A percentile compares a stretch with the other conserved stretches of the same genome.
Conservation (phyloP, 2,797 vertebrate genomes). For the Picus viridis region DNA sequence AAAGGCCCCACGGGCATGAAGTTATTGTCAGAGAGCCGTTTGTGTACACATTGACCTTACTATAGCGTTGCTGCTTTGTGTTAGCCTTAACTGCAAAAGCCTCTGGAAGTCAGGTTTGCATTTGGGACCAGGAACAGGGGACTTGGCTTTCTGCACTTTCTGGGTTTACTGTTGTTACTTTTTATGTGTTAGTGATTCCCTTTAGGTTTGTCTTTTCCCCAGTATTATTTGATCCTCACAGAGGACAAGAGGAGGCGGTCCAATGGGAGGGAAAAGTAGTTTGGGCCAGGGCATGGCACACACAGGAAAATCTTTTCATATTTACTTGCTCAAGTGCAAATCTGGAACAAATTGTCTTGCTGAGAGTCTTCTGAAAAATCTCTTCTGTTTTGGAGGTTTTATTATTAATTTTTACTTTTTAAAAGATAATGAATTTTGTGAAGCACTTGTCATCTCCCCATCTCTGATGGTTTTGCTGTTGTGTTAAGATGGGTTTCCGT, state of each 20-base stretch:
- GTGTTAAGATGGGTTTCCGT: background rate
- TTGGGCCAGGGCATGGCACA: background rate
- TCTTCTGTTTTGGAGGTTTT: background rate
- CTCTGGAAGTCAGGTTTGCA: conserved; percentile 9
- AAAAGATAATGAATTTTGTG: conserved; percentile 54
- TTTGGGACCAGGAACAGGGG: background rate
- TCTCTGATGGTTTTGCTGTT: background rate
- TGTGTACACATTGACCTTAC: background rate
- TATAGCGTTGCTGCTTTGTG: background rate
- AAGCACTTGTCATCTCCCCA: conserved; percentile 11
- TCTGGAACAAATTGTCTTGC: conserved; percentile 67
- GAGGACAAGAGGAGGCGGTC: conserved; percentile 62
- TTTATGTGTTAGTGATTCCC: conserved; percentile 78
- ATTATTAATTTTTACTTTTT: background rate
- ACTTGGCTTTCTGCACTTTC: conserved; percentile 21
- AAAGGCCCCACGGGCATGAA: background rate
- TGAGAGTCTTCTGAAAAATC: conserved; percentile 75
- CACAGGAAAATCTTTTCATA: conserved; percentile 76
- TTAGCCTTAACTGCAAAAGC: background rate
- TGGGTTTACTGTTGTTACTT: conserved; percentile 1
- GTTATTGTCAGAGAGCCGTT: background rate
- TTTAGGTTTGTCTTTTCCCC: conserved; percentile 74
- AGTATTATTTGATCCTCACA: conserved; percentile 72
- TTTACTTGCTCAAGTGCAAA: conserved; percentile 41
- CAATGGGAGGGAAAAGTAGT: background rate